phyloP scores from a whole-genome alignment of 2,797 vertebrate species.

The Myripristis murdjan region DNA sequence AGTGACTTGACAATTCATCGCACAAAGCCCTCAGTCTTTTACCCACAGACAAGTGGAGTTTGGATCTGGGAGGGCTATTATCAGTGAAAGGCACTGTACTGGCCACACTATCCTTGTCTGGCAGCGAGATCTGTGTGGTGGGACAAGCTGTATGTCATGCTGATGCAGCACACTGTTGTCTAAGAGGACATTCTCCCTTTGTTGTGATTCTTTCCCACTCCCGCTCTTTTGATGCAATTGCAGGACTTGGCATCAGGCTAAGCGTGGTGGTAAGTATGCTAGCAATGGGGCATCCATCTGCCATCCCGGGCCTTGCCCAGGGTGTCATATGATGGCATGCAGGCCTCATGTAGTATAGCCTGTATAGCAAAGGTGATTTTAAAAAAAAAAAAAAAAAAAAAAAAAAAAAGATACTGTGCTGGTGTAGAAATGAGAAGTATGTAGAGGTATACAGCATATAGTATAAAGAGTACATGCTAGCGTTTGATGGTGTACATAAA shows the following conservation, averaged over 20 bases:
- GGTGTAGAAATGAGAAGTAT: neutral
- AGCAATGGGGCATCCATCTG: constrained; percentile 54
- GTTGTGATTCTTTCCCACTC: constrained; percentile 71
- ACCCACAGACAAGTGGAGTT: neutral
- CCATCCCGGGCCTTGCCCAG: constrained; percentile 42
- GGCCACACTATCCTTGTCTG: constrained; percentile 14
- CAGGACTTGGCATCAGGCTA: constrained; percentile 80
- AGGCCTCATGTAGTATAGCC: constrained; percentile 39
- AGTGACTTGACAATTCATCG: no score
- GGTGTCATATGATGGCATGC: constrained; percentile 55
- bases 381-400: no score
- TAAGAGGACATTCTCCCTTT: constrained; percentile 60
- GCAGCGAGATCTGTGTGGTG: neutral
- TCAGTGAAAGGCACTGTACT: neutral
- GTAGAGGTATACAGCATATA: constrained; percentile 23
- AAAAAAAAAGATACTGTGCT: no score
- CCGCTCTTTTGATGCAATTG: constrained; percentile 63
- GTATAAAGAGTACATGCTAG: constrained; percentile 17
- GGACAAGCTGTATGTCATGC: constrained; percentile 33
- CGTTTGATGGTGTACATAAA: neutral
- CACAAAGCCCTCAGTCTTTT: neutral
- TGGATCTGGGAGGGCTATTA: neutral
- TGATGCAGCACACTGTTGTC: constrained; percentile 55
- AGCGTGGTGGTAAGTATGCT: constrained; percentile 76
- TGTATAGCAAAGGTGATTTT: constrained; percentile 50